Evolutionary conservation across 2,888 invertebrate species (phyloP), one percentile per base, ranked within the genome.

Genomic region (Dinocampus coccinellae): DNA sequence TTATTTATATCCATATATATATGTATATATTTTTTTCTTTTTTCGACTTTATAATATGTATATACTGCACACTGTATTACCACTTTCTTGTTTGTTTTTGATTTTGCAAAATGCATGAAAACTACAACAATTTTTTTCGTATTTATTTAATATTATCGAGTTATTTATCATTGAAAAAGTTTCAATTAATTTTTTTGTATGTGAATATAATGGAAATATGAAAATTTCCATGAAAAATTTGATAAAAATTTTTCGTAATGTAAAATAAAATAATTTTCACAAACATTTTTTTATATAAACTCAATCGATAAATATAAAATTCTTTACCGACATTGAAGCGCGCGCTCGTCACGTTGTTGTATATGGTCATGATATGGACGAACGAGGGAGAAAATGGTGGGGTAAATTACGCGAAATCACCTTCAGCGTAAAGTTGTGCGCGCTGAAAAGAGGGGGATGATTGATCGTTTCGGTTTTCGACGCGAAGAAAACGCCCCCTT

Each of bases 401-500:
- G 63, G 62, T 62, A 63, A 69, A 53, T 63, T 63, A 57, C 39
- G 55, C 33, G 39, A 69, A 69, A 36, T 69, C 68, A 61, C 68
- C 60, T 68, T 63, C 65, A 67, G 47, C 62, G 61, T 47, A 42
- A 67, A 72, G 70, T 66, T 64, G 68, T 61, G 62, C 63, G 63
- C 67, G 70, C 57, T 20, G 3, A 34, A 67, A 69, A 68, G 62
- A 69, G 61, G 75, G 69, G 75, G 69, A 75, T 78, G 78, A 78
- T 78, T 78, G 76, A 78, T 78, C 78, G 76, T 75, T 76, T 72
- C 70, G 75, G 76, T 74, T 77, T 77, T 77, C 74, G 77, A 75
- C 77, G 75, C 70, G 70, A 70, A 55, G 39, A 63, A 65, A 74
- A 77, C 75, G 75, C 74, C 77, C 70, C 68, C 69, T 52, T 52